phyloP scores from a whole-genome alignment of 2,888 invertebrate genomes.

The Oasisia sp. region DNA sequence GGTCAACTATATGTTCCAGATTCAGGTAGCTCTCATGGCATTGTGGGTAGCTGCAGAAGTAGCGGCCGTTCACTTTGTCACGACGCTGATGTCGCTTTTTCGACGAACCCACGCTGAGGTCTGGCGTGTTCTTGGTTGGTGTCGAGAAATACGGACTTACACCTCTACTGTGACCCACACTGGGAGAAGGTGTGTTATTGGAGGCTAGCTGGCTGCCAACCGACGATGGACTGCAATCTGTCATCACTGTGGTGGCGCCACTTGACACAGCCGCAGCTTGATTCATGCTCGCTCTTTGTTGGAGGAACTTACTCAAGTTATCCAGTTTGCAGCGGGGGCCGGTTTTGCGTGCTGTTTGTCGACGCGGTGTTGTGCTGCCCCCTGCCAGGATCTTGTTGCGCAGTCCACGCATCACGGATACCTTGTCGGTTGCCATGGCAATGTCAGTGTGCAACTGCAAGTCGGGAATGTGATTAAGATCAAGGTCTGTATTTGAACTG shows the following conservation, averaged over 20 bases:
- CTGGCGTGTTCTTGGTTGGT: neutral
- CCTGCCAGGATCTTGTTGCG: neutral
- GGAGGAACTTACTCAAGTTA: neutral
- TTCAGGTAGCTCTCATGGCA: neutral
- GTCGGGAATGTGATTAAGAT: neutral
- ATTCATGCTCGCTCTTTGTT: neutral
- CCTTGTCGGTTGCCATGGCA: neutral
- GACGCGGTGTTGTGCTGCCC: neutral
- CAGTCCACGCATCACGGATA: neutral
- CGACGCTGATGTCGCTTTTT: neutral
- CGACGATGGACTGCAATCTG: neutral
- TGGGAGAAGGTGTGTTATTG: neutral
- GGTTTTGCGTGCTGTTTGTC: neutral
- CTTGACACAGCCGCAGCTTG: neutral
- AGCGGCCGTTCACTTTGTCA: neutral
- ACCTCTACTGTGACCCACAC: neutral
- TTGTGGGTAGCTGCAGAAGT: neutral
- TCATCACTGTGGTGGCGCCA: neutral
- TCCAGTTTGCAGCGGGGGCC: neutral
- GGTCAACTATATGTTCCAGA: neutral
- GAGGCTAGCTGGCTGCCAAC: neutral
- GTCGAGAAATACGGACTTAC: neutral
- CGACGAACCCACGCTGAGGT: neutral
- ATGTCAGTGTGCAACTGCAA: neutral
- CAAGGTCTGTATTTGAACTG: neutral